Conservation (phyloP, 2,888 invertebrate genomes). For the Chydorus sphaericus region DNA sequence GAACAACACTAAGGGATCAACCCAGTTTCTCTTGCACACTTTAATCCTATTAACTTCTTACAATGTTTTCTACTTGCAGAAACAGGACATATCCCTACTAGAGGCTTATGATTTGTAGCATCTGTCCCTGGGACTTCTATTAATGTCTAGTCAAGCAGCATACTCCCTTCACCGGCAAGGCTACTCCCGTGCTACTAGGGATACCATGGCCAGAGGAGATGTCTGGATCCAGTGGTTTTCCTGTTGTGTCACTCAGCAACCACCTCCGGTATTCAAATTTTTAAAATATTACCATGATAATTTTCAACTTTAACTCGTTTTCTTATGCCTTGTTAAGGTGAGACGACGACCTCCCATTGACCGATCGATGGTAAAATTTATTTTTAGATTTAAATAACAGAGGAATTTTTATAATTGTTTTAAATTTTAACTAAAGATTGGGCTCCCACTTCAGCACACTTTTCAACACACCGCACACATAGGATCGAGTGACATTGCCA, state of each 20-base stretch:
- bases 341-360: constrained; percentile 31
- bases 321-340: background rate
- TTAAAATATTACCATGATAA: background rate
- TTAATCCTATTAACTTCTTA: no score
- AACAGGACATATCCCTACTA: no score
- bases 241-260: constrained; percentile 71
- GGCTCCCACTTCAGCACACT: constrained; percentile 72
- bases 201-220: constrained; percentile 1
- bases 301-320: background rate
- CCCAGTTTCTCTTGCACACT: no score
- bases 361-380: constrained; percentile 75
- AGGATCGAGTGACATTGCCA: constrained; percentile 76
- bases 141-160: constrained; percentile 4
- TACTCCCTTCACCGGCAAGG: background rate
- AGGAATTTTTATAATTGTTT: no score
- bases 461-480: constrained; percentile 88
- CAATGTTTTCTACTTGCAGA: no score
- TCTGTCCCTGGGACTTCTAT: no score
- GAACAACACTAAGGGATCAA: no score
- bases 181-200: background rate
- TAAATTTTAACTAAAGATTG: no score
- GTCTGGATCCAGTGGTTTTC: constrained; percentile 84
- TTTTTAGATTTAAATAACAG: no score
- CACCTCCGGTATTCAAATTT: constrained; percentile 30
- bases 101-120: no score